These are phyloP conservation scores for Lanistes nyassanus DNA, from an alignment of 1,140 invertebrate species.

Conservation along the genomic window DNA sequence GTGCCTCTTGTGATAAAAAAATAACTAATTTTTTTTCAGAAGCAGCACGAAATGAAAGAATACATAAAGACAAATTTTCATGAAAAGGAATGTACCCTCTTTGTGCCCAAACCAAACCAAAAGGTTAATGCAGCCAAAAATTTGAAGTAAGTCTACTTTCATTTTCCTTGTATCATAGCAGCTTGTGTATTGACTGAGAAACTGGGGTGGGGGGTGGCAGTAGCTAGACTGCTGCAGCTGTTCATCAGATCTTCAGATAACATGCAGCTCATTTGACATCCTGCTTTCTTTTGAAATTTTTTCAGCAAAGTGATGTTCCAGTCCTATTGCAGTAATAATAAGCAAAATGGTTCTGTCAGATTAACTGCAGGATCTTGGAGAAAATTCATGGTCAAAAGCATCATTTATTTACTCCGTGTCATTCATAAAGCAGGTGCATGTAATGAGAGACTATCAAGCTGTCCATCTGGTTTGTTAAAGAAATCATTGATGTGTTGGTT, in stretches of 20 bases:
- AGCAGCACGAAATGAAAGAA: conserved; percentile 27
- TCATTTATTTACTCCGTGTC: background rate
- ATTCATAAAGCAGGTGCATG: background rate
- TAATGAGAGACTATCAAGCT: too few species aligned
- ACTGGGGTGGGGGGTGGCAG: background rate
- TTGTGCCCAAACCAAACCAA: conserved; percentile 49
- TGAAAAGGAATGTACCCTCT: conserved; percentile 47
- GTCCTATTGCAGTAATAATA: too few species aligned
- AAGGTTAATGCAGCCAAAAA: conserved; percentile 25
- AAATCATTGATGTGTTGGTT: background rate
- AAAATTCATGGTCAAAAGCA: background rate
- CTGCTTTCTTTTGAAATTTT: too few species aligned
- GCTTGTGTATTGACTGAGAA: background rate
- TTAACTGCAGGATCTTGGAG: too few species aligned
- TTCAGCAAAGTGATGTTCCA: too few species aligned
- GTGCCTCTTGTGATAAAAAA: conserved; percentile 6
- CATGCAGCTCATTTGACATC: too few species aligned
- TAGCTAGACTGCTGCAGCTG: too few species aligned
- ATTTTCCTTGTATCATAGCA: background rate
- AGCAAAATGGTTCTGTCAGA: background rate
- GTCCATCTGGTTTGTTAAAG: too few species aligned
- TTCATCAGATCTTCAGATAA: too few species aligned
- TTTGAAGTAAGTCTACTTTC: background rate
- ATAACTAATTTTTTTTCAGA: conserved; percentile 34
- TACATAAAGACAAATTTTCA: conserved; percentile 47